Percentiles rank a stretch among this genome's conserved stretches.
phyloP scores from a whole-genome alignment of 2,888 invertebrate genomes.

The Bruchidius siliquastri region DNA sequence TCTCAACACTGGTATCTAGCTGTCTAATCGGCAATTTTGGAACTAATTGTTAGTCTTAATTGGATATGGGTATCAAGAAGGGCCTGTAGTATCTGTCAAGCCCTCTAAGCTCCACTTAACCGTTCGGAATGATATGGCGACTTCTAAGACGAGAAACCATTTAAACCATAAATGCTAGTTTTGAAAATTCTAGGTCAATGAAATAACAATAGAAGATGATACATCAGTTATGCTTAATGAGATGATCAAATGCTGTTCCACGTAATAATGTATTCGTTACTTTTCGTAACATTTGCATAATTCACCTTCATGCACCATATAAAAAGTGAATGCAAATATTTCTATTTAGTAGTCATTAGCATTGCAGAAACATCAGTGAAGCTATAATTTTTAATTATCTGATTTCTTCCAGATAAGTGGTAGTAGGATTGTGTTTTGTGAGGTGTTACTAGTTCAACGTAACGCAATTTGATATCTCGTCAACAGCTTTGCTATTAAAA shows the following conservation, averaged over 20 bases:
- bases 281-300: background rate
- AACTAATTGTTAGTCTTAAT: too few species aligned
- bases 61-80: too few species aligned
- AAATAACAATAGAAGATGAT: background rate
- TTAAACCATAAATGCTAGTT: too few species aligned
- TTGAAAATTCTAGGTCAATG: background rate
- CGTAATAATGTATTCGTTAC: background rate
- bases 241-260: background rate
- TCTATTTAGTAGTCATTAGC: background rate
- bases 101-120: too few species aligned
- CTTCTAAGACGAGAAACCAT: too few species aligned
- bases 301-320: background rate
- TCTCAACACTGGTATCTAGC: too few species aligned
- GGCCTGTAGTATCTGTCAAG: too few species aligned
- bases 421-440: background rate
- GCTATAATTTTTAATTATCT: background rate
- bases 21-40: too few species aligned
- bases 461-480: too few species aligned
- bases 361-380: background rate
- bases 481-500: too few species aligned
- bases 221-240: background rate
- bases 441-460: too few species aligned
- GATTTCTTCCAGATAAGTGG: background rate
- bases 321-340: background rate
- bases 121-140: too few species aligned